Evolutionary conservation across 2,888 invertebrate genomes (phyloP), one percentile per base, ranked within the genome.

Genomic region (Chloromyia formosa): DNA sequence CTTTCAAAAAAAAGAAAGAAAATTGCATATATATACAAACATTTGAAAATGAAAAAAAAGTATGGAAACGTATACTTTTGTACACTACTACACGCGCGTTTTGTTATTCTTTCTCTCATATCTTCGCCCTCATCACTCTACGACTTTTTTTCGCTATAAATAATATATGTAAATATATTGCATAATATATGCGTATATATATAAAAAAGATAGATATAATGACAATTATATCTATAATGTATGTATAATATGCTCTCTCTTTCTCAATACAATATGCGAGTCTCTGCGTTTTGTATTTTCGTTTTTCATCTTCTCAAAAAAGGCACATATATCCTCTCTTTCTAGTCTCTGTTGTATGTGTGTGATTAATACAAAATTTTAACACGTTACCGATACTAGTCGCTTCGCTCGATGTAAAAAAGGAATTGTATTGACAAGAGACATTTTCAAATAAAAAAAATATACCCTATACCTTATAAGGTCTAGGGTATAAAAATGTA

Each of bases 151-250:
- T 45, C 71, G 42, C 45, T 66, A 71, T 71, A 71, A 71, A 71
- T 71, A 71, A 71, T 71, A 71, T 71, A 71, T 71, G 71, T 71
- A 71, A 71, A 71, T 71, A 71, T 71, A 71, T 71, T 71, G 71
- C 71, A 71, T 71, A 71, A 71, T 71, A 71, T 71, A 71, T 71
- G 71, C 71, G 71, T 56, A 23, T 58, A 23, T 71, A 58, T 66
- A 66, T 64, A 64, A 64, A 56, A 35, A 66, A 66, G 66, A 3
- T 66, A 66, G 66, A 66, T 66, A 66, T 66, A 66, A 66, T 58
- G 27, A 58, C 16, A 71, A 18, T 40, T 71, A 71, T 71, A 71
- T 71, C 71, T 71, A 66, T 45, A 35, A 35, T 35, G 27, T 35
- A 35, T 35, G 27, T 35, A 35, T 35, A 35, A 35, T 35, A 7